Base-by-base conservation (phyloP, 2,113 vertebrate genomes). In the Nothocercus nigrocapillus region DNA sequence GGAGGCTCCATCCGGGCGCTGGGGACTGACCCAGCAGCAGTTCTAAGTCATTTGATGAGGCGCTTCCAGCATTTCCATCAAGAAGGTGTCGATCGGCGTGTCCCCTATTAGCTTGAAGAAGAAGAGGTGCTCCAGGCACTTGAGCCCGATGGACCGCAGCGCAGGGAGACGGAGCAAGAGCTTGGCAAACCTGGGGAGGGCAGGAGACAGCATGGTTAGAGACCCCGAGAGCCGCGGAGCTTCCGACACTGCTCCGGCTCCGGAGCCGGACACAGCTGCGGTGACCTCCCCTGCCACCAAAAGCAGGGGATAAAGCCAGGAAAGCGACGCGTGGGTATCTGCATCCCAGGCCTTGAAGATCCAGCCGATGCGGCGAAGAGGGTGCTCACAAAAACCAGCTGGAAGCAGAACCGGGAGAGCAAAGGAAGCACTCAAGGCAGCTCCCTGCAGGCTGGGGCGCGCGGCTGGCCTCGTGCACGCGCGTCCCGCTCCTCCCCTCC, bases 31-130 rank as follows among this genome's bases (percentile, higher is more conserved):
- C 89, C 94, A 34, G 84, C 83, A 25, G 21, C 30, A 96, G 95
- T 68, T 68, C 68, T 99, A 99, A 97, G 99, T 99, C 98, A 99
- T 98, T 97, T 99, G 99, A 97, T 99, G 99, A 1, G 99, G 99
- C 0, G 99, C 99, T 95, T 99, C 99, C 95, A 99, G 98, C 99
- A 99, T 99, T 97, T 99, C 99, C 99, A 99, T 99, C 95, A 99
- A 97, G 98, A 99, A 99, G 96, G 99, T 99, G 98, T 99, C 99
- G 16, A 99, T 99, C 53, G 99, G 99, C 10, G 99, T 99, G 98
- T 99, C 99, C 5, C 99, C 99, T 89, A 99, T 99, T 97, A 99
- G 98, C 96, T 99, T 99, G 98, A 99, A 99, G 98, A 99, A 99
- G 98, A 99, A 99, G 66, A 99, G 98, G 93, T 99, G 99, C 96